Conservation (phyloP, 2,888 invertebrate species). For the Margaritifera margaritifera region DNA sequence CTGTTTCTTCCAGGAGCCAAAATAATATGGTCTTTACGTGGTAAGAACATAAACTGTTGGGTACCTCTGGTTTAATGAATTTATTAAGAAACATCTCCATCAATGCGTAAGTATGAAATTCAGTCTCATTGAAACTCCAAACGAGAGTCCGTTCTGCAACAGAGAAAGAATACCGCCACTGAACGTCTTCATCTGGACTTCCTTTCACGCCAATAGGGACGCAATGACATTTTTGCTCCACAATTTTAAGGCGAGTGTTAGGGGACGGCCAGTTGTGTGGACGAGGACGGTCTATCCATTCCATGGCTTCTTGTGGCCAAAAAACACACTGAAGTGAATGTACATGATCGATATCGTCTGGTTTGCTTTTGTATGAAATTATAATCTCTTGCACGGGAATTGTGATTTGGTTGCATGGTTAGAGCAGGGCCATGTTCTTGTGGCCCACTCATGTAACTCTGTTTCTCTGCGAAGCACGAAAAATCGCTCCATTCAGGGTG, state of each 20-base stretch:
- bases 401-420: no score
- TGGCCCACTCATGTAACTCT: no score
- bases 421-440: no score
- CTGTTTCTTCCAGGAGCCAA: conserved; percentile 1
- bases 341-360: no score
- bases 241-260: neutral
- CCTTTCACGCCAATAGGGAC: conserved; percentile 1
- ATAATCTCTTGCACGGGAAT: no score
- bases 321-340: no score
- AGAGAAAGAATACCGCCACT: conserved; percentile 6
- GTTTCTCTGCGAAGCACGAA: no score
- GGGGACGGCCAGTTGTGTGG: neutral
- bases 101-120: conserved; percentile 2
- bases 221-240: neutral
- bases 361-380: no score
- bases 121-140: conserved; percentile 1
- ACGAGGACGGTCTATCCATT: no score
- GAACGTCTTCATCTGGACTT: neutral
- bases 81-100: neutral
- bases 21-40: neutral
- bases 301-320: no score
- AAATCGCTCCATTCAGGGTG: no score
- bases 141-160: conserved; percentile 1
- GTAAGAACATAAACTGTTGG: neutral
- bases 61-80: neutral